phyloP scores from a whole-genome alignment of 2,888 invertebrate genomes.

The Cryptus armator region DNA sequence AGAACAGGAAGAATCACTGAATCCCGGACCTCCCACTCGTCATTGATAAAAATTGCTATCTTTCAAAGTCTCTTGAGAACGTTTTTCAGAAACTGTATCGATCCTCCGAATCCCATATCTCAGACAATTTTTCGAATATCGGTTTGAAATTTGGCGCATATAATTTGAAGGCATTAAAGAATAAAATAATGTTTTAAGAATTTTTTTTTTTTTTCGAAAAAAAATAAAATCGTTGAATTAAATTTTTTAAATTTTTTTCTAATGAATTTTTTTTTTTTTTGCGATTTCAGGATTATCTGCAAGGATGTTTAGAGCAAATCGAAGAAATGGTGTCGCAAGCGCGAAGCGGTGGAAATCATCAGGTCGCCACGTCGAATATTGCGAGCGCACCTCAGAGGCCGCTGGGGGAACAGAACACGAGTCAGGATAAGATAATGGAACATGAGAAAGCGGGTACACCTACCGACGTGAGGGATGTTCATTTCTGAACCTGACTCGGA shows the following conservation, averaged over 20 bases:
- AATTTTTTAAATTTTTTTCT: neutral
- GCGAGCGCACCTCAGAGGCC: slow-evolving; percentile 75
- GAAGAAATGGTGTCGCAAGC: slow-evolving; percentile 91
- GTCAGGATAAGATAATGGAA: slow-evolving; percentile 86
- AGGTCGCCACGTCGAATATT: slow-evolving; percentile 83
- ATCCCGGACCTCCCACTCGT: slow-evolving; percentile 35
- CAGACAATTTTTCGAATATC: too few relatives aligned
- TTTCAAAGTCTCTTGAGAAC: too few relatives aligned
- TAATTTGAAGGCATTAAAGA: too few relatives aligned
- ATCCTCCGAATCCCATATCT: too few relatives aligned
- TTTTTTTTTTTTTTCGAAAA: neutral
- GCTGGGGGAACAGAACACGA: slow-evolving; percentile 83
- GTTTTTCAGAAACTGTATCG: too few relatives aligned
- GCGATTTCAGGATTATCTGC: slow-evolving; percentile 90
- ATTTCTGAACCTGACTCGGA: slow-evolving; percentile 87
- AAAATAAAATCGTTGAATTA: neutral
- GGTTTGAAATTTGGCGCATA: too few relatives aligned
- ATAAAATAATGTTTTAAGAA: neutral
- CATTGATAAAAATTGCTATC: slow-evolving; percentile 41
- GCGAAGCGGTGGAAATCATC: slow-evolving; percentile 78
- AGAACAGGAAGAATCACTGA: slow-evolving; percentile 49
- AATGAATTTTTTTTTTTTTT: slow-evolving; percentile 66
- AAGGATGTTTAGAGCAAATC: slow-evolving; percentile 92
- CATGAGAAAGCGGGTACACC: slow-evolving; percentile 93
- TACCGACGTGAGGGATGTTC: slow-evolving; percentile 94